Base-by-base conservation (phyloP, 2,797 vertebrate genomes). In the Coluber constrictor region DNA sequence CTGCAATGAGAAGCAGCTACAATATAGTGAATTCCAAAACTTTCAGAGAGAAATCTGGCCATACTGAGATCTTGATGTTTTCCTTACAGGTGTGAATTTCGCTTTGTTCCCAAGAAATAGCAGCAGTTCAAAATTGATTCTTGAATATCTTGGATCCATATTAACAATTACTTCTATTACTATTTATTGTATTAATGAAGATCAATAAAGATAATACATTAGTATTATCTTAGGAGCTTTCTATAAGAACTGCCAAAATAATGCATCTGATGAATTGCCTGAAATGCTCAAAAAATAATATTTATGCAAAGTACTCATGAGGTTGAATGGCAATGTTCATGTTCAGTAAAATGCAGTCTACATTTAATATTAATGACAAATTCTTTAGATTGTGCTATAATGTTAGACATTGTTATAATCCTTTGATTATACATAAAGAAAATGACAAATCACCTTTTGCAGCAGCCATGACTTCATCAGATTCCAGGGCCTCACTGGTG, bases 391-490 rank as follows among this genome's bases (percentile, higher is more conserved):
- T n/a, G 11, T 59, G 55, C 60, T 60, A 9, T 2, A 54, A 25
- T 25, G 3, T 57, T 90, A 87, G 25, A 87, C 32, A 32, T 32
- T 87, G 27, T 70, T 13, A 60, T 61, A 54, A 47, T 51, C 29
- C 63, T 83, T 32, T 57, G 87, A 51, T 57, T 32, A 56, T 57
- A n/a, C 20, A 88, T 27, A 20, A 10, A 93, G 32, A 87, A 54
- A 20, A 10, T 51, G 37, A 12, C 57, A 25, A 15, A 97, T 98
- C 94, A 99, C 99, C 98, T 89, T 98, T 97, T 10, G 97, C 97
- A 2, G 97, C 98, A 88, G 98, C 97, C 95, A 98, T 98, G 94
- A 99, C 97, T 90, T 98, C 98, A 0, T 98, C 97, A 0, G 98
- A 99, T 94, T 98, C 97, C 97, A 99, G 97, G 0, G 96, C 91